These are phyloP conservation scores for Chloromyia formosa DNA, from an alignment of 2,888 invertebrate genomes.

Conservation along the genomic window DNA sequence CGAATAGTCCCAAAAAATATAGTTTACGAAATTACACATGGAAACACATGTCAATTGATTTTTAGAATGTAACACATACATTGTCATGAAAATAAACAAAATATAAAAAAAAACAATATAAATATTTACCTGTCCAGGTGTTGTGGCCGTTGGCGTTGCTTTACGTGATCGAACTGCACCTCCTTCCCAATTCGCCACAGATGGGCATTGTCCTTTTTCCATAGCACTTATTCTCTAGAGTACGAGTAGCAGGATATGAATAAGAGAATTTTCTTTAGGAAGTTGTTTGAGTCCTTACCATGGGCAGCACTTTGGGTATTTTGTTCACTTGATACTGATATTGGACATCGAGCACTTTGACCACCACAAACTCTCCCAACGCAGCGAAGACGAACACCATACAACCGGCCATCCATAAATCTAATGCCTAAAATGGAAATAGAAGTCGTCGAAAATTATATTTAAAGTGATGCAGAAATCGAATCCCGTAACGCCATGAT, in stretches of 20 bases:
- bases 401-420: constrained; percentile 89
- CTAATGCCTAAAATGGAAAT: constrained; percentile 71
- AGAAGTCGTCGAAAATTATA: not conserved
- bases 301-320: constrained; percentile 63
- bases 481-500: too few relatives aligned
- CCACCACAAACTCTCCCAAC: constrained; percentile 83
- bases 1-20: too few relatives aligned
- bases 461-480: too few relatives aligned
- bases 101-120: too few relatives aligned
- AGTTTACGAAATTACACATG: constrained; percentile 30
- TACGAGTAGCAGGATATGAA: constrained; percentile 19
- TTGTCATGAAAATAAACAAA: not conserved
- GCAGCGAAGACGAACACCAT: constrained; percentile 89
- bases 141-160: constrained; percentile 64
- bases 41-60: not conserved
- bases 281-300: constrained; percentile 56
- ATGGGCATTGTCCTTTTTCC: constrained; percentile 73
- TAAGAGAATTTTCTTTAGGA: not conserved
- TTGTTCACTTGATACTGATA: constrained; percentile 73
- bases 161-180: constrained; percentile 71
- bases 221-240: constrained; percentile 70
- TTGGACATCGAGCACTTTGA: constrained; percentile 81
- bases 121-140: constrained; percentile 62
- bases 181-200: constrained; percentile 74
- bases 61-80: not conserved